Evolutionary conservation across 2,888 invertebrate species (phyloP), one percentile per base, ranked within the genome.

Genomic region (Zygothrica quintamaculata): DNA sequence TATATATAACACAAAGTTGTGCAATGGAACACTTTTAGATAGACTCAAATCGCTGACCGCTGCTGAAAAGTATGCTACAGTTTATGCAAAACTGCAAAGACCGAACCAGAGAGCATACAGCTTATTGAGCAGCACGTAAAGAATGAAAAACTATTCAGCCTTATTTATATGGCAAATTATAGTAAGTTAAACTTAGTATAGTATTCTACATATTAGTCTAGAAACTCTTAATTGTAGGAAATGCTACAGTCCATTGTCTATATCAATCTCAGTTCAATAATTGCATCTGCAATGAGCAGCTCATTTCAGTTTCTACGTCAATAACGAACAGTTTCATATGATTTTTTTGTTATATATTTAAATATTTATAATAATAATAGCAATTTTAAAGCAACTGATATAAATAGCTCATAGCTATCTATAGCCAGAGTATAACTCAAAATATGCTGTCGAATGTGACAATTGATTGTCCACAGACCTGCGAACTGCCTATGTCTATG

Each of bases 401-500:
- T 44, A 68, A 78, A 78, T 85, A 82, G 79, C 42, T 13, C n/a
- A 9, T 26, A 13, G 37, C 76, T 85, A 85, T 76, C 50, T 79
- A 46, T 82, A 82, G 85, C 47, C 46, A 13, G 46, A 48, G 56
- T 42, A 47, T 42, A 36, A 81, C 70, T 81, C 81, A 84, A 77
- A 87, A 81, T 77, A 81, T 53, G 78, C 57, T 77, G 85, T 81
- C 81, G 73, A 84, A 81, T 58, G 81, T 87, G 81, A 87, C 87
- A 81, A 81, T 81, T 87, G 81, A 81, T 80, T 74, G 67, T 52
- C 55, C 56, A 33, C 80, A 80, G 86, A 74, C 80, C 58, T 56
- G 26, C 42, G 74, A 58, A 25, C 39, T 58, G 71, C 53, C 74
- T 33, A 69, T 60, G 47, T 36, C 4, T 29, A 13, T 33, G n/a